Evolutionary conservation across 2,113 vertebrate genomes (phyloP).

Genomic region (Chloroceryle aenea): DNA sequence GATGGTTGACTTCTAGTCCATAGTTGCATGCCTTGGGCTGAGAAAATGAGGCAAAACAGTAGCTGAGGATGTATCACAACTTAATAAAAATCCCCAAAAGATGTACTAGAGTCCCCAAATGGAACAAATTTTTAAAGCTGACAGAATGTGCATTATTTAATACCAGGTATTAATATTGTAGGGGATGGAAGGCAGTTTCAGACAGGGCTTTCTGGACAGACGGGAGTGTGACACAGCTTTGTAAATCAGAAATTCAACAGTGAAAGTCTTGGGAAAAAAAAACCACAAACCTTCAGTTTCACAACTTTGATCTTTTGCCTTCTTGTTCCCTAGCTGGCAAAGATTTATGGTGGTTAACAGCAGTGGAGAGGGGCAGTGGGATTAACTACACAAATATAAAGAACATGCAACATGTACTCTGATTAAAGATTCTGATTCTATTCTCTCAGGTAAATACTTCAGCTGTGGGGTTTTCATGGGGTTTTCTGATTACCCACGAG

Average conservation of each 20-base stretch:
- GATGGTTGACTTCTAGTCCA: not conserved
- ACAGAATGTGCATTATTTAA: not conserved
- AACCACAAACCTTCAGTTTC: accelerated
- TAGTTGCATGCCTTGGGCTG: not conserved
- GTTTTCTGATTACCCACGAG: not conserved
- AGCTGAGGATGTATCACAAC: not conserved
- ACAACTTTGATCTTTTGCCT: not conserved
- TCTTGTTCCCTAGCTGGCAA: not conserved
- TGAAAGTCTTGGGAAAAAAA: not conserved
- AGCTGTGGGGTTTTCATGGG: not conserved
- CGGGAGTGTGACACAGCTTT: not conserved
- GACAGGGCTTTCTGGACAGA: not conserved
- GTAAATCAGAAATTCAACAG: not conserved
- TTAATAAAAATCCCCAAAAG: not conserved
- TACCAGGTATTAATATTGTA: not conserved
- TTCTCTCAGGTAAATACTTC: not conserved
- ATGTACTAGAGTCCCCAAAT: not conserved
- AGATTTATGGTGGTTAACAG: not conserved
- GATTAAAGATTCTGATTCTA: not conserved
- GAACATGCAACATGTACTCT: not conserved
- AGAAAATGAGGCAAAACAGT: not conserved
- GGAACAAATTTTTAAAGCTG: not conserved
- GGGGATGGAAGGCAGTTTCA: not conserved
- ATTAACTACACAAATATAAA: not conserved
- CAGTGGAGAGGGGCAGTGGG: not conserved